phyloP scores from a whole-genome alignment of 2,797 vertebrate species.

The Pangasius macronema region DNA sequence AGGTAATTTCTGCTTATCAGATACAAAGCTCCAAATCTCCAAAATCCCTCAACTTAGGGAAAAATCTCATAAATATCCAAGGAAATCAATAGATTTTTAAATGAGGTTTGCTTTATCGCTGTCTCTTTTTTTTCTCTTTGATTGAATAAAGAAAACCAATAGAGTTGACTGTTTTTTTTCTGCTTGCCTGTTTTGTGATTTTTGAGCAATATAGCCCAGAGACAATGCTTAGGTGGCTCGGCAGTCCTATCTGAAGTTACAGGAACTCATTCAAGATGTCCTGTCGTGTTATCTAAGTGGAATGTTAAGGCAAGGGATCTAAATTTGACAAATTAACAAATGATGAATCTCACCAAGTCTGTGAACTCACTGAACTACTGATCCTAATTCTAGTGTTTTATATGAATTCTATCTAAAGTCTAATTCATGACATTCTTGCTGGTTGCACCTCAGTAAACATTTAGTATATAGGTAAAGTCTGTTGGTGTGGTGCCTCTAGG shows the following conservation, averaged over 20 bases:
- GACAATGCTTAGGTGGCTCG: background rate
- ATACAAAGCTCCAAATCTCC: constrained; percentile 55
- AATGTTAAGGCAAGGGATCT: background rate
- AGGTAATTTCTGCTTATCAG: constrained; percentile 53
- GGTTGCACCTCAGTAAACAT: background rate
- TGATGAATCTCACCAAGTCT: background rate
- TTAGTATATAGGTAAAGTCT: background rate
- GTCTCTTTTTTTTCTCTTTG: constrained; percentile 7
- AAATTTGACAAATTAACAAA: background rate
- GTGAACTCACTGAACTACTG: background rate
- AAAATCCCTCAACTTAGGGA: constrained; percentile 52
- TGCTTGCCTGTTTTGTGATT: background rate
- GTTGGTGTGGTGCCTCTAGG: background rate
- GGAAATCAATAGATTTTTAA: constrained; percentile 43
- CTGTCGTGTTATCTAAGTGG: background rate
- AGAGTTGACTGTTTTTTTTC: background rate
- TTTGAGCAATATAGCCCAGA: background rate
- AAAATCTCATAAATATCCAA: constrained; percentile 57
- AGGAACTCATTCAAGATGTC: background rate
- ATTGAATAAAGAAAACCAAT: constrained; percentile 21
- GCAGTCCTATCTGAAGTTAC: background rate
- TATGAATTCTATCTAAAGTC: background rate
- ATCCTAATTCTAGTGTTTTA: background rate
- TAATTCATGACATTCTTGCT: background rate
- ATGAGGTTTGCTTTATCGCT: constrained; percentile 20